Percentiles rank a stretch among this genome's conserved stretches.
Conservation (phyloP, 2,888 invertebrate species). For the Lasioglossum pauxillum region DNA sequence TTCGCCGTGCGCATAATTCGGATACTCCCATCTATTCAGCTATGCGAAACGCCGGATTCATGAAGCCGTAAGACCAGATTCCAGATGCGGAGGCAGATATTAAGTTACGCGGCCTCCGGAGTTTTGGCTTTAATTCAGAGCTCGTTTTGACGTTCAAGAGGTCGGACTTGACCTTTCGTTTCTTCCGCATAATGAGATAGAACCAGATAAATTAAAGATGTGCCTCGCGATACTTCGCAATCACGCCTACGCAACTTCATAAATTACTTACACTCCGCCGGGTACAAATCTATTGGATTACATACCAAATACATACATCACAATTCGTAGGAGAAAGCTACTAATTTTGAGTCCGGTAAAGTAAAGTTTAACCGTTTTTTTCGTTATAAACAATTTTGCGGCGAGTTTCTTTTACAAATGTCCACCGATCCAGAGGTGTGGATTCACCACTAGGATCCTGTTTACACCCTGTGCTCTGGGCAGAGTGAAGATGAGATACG, state of each 20-base stretch:
- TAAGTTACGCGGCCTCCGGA: slow-evolving; percentile 42
- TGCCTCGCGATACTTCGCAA: not conserved
- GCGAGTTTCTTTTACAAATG: no score
- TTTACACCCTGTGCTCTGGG: no score
- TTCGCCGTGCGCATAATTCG: slow-evolving; percentile 49
- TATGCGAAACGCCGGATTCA: slow-evolving; percentile 53
- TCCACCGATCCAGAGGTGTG: no score
- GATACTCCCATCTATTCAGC: slow-evolving; percentile 35
- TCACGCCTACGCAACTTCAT: not conserved
- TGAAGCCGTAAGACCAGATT: slow-evolving; percentile 35
- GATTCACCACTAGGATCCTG: no score
- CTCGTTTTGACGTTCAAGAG: slow-evolving; percentile 32
- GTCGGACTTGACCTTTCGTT: slow-evolving; percentile 37
- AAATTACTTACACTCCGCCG: no score
- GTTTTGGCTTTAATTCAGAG: slow-evolving; percentile 40
- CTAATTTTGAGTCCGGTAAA: no score
- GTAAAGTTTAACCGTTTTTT: no score
- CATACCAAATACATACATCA: no score
- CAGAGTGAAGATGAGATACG: no score
- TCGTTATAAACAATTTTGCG: no score
- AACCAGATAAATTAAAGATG: slow-evolving; percentile 24
- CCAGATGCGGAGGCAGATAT: slow-evolving; percentile 42
- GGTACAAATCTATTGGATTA: no score
- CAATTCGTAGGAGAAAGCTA: no score
- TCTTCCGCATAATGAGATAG: slow-evolving; percentile 24